These are phyloP conservation scores for Spodoptera picta DNA, from an alignment of 2,888 invertebrate species.

Conservation along the genomic window DNA sequence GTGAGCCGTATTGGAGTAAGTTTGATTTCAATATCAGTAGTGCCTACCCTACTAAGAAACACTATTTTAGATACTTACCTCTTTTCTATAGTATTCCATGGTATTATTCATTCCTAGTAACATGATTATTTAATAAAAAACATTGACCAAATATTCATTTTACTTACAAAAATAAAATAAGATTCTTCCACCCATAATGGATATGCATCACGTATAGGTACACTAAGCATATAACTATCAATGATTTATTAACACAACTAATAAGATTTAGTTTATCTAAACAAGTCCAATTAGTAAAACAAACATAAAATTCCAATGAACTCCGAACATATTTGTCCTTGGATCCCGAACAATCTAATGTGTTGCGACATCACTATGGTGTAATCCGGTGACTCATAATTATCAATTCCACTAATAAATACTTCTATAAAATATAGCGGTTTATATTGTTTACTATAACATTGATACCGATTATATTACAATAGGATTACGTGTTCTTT, in stretches of 20 bases:
- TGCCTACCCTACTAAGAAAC: no score
- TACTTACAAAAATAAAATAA: no score
- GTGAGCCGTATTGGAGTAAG: constrained; percentile 4
- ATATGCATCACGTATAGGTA: no score
- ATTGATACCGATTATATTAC: constrained; percentile 4
- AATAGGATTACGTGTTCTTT: neutral
- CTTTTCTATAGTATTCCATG: no score
- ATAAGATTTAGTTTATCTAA: no score
- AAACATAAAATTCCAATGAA: constrained; percentile 8
- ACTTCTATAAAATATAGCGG: constrained; percentile 21
- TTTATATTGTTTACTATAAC: constrained; percentile 7
- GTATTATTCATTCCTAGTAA: no score
- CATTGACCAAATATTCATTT: no score
- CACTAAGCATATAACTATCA: no score
- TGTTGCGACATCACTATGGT: constrained; percentile 21
- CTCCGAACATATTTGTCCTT: constrained; percentile 21
- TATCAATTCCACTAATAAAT: constrained; percentile 43
- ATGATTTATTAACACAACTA: no score
- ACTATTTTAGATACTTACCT: no score
- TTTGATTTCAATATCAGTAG: neutral
- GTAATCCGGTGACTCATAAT: constrained; percentile 28
- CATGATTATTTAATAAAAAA: no score
- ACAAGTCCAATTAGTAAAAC: constrained; percentile 1
- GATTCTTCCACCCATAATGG: no score
- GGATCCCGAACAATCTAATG: constrained; percentile 5